phyloP scores from a whole-genome alignment of 2,888 invertebrate genomes.

The Drosophila birchii region DNA sequence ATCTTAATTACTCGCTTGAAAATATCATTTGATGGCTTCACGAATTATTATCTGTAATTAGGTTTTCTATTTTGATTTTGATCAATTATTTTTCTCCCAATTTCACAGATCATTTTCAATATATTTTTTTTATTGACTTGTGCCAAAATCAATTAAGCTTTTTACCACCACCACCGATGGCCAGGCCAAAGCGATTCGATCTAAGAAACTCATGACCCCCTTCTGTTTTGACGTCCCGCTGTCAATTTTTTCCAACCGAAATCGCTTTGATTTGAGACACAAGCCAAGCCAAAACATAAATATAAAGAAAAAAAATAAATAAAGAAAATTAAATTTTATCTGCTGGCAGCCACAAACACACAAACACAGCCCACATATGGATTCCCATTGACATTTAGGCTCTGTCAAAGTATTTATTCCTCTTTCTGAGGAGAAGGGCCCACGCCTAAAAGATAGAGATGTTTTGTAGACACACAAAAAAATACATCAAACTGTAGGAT shows the following conservation, averaged over 20 bases:
- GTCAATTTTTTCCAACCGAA: constrained; percentile 59
- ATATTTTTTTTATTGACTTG: constrained; percentile 54
- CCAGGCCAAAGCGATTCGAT: constrained; percentile 41
- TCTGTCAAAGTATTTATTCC: background rate
- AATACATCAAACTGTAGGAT: background rate
- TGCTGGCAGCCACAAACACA: constrained; percentile 42
- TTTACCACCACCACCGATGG: constrained; percentile 16
- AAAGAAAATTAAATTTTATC: constrained; percentile 53
- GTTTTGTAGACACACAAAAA: background rate
- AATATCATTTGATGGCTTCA: constrained; percentile 5
- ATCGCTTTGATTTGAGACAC: constrained; percentile 75
- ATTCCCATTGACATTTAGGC: constrained; percentile 37
- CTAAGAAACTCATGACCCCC: constrained; percentile 38
- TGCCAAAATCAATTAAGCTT: constrained; percentile 70
- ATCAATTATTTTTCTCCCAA: constrained; percentile 41
- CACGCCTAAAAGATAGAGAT: constrained; percentile 14
- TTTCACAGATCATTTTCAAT: constrained; percentile 61
- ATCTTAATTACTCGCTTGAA: background rate
- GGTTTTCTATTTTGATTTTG: constrained; percentile 4
- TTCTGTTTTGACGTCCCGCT: constrained; percentile 52
- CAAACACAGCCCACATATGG: constrained; percentile 39
- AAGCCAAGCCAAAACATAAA: constrained; percentile 59
- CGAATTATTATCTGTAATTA: constrained; percentile 6
- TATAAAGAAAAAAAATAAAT: constrained; percentile 14
- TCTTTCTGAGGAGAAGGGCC: background rate